Evolutionary conservation across 2,113 vertebrate species (phyloP).

Genomic region (Psilopogon haemacephalus): DNA sequence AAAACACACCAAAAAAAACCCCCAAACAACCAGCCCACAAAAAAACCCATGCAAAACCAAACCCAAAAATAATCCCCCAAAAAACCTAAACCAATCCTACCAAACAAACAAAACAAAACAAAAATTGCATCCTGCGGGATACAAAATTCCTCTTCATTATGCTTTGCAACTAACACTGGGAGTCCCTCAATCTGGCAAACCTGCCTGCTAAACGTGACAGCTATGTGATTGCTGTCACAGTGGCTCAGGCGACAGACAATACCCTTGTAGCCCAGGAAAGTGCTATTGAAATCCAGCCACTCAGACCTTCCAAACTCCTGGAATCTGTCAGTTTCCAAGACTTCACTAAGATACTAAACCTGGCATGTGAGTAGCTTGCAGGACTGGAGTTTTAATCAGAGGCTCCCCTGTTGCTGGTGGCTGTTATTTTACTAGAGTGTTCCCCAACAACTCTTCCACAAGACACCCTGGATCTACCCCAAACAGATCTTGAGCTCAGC

Average conservation of each 20-base stretch:
- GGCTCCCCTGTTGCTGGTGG: neutral
- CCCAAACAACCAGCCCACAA: too few species aligned
- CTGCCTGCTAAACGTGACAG: accelerated
- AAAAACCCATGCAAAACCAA: too few species aligned
- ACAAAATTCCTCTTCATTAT: neutral
- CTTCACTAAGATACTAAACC: neutral
- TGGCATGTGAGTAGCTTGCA: accelerated
- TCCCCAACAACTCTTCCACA: neutral
- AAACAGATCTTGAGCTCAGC: neutral
- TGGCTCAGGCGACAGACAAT: neutral
- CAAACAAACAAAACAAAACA: too few species aligned
- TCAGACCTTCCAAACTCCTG: neutral
- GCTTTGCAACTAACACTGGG: neutral
- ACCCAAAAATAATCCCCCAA: too few species aligned
- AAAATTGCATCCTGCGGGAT: neutral
- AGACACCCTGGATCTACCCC: neutral
- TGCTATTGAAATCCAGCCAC: neutral
- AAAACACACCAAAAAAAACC: too few species aligned
- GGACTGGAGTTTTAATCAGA: neutral
- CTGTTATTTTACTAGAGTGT: neutral
- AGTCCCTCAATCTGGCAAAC: neutral
- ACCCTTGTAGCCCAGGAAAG: neutral
- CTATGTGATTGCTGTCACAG: accelerated
- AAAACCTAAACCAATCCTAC: too few species aligned
- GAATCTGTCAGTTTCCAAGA: neutral